phyloP scores from a whole-genome alignment of 2,113 vertebrate genomes.

The Pseudopodoces humilis region DNA sequence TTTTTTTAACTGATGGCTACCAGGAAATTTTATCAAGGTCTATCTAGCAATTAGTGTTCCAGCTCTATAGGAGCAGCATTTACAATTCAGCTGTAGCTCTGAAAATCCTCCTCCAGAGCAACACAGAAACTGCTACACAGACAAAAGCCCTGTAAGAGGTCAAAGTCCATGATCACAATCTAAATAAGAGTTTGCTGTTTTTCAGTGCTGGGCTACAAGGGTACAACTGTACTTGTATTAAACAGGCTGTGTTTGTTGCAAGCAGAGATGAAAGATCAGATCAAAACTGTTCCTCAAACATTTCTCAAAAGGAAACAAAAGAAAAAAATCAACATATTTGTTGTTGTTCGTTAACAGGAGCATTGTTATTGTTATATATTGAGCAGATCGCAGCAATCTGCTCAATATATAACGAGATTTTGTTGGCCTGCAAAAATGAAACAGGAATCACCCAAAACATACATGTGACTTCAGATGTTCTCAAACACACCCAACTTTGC shows the following conservation, averaged over 20 bases:
- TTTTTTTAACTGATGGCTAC: background rate
- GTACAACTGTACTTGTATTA: background rate
- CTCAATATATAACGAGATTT: too few species aligned
- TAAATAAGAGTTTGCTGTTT: background rate
- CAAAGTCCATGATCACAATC: background rate
- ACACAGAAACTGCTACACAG: background rate
- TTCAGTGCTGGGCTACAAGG: background rate
- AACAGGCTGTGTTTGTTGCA: background rate
- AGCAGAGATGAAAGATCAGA: background rate
- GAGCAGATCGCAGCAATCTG: too few species aligned
- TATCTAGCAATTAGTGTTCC: background rate
- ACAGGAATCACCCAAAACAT: background rate
- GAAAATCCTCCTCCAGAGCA: background rate
- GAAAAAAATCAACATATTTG: background rate
- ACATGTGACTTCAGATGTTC: background rate
- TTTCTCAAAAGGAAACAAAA: background rate
- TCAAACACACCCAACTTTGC: background rate
- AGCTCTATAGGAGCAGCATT: background rate
- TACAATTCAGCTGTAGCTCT: background rate
- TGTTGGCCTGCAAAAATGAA: background rate
- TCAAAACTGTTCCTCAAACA: background rate
- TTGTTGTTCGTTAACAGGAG: background rate
- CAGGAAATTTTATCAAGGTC: background rate
- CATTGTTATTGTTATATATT: too few species aligned
- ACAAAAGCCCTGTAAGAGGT: background rate